Conservation (phyloP, 2,888 invertebrate species). For the Andrena camellia region DNA sequence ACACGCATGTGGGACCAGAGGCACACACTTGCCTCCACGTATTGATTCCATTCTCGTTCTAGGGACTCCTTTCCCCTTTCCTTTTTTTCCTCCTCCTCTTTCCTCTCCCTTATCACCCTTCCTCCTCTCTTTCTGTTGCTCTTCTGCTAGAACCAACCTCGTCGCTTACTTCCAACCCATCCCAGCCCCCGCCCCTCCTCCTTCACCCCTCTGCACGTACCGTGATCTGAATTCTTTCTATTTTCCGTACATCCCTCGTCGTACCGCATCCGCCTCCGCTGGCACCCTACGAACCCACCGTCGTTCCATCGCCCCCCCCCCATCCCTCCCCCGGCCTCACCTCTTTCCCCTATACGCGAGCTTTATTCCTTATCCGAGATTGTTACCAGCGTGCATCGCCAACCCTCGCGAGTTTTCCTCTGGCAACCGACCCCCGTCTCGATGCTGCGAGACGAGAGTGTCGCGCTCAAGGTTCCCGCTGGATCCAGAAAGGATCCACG, state of each 20-base stretch:
- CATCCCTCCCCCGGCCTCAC: conserved; percentile 29
- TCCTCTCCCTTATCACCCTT: conserved; percentile 47
- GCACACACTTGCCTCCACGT: conserved; percentile 82
- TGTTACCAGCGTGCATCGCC: conserved; percentile 80
- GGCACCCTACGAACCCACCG: conserved; percentile 53
- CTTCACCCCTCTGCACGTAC: conserved; percentile 70
- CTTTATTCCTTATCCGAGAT: conserved; percentile 83
- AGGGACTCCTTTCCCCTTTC: conserved; percentile 75
- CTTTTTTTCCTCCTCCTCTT: conserved; percentile 54
- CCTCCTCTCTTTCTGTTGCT: conserved; percentile 53
- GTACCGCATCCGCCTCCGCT: conserved; percentile 65
- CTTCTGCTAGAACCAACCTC: conserved; percentile 59
- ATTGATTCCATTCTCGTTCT: conserved; percentile 83
- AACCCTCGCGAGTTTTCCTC: conserved; percentile 57
- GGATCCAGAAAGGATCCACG: conserved; percentile 56
- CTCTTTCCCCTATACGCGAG: conserved; percentile 55
- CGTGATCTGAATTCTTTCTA: conserved; percentile 84
- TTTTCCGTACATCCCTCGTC: conserved; percentile 78
- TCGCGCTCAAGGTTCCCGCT: conserved; percentile 59
- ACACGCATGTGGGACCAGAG: conserved; percentile 79
- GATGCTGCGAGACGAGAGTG: conserved; percentile 64
- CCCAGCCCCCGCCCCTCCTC: conserved; percentile 21
- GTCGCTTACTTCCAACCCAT: conserved; percentile 54
- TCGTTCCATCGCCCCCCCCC: conserved; percentile 43
- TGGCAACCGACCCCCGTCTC: conserved; percentile 41